Conservation (phyloP, 2,888 invertebrate genomes). For the Andrena bucephala region DNA sequence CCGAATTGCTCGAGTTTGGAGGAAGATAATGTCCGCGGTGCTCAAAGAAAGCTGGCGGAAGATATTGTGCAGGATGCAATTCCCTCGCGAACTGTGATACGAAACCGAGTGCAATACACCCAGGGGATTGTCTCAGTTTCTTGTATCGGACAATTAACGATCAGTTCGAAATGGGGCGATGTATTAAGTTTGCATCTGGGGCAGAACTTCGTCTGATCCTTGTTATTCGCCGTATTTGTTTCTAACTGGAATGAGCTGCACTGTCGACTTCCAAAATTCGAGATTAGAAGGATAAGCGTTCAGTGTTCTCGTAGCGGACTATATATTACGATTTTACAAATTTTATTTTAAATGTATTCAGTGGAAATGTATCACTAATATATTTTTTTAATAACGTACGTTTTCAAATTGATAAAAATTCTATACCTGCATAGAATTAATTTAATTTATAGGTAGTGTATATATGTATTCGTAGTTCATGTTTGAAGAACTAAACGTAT, state of each 20-base stretch:
- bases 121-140: conserved; percentile 29
- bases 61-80: conserved; percentile 29
- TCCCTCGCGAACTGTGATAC: conserved; percentile 15
- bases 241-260: background rate
- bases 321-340: too few species aligned
- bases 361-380: too few species aligned
- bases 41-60: conserved; percentile 46
- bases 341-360: too few species aligned
- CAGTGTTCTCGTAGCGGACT: background rate
- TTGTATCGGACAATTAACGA: conserved; percentile 47
- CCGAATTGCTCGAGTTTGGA: conserved; percentile 38
- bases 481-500: too few species aligned
- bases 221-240: background rate
- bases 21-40: conserved; percentile 35
- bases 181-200: background rate
- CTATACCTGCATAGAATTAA: too few species aligned
- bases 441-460: too few species aligned
- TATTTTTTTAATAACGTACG: too few species aligned
- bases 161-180: background rate
- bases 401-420: too few species aligned
- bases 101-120: conserved; percentile 10
- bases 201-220: background rate
- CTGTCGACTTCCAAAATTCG: background rate
- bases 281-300: background rate
- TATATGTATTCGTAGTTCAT: too few species aligned